A percentile compares a stretch with the other conserved stretches of the same genome.
Conservation (phyloP, 1,140 invertebrate genomes). For the Vanessa atalanta region DNA sequence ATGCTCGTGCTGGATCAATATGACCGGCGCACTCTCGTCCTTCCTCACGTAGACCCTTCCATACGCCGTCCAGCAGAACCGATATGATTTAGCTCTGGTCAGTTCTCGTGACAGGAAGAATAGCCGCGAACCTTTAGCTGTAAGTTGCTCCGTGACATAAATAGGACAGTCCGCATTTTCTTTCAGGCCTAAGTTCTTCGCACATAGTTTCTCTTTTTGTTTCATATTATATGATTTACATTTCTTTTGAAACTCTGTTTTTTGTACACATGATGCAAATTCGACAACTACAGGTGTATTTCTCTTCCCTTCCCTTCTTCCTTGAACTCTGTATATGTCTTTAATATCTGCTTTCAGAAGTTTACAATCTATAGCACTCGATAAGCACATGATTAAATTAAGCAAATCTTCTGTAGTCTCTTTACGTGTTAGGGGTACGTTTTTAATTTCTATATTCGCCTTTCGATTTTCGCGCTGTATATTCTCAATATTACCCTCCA, state of each 20-base stretch:
- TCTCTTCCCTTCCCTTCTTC: constrained; percentile 9
- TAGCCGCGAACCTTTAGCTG: neutral
- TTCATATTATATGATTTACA: constrained; percentile 22
- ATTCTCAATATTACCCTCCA: constrained; percentile 16
- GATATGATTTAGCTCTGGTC: too few relatives aligned
- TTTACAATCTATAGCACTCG: constrained; percentile 6
- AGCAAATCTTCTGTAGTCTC: constrained; percentile 16
- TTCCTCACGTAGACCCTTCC: too few relatives aligned
- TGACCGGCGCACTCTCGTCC: too few relatives aligned
- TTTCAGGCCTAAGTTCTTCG: constrained; percentile 29
- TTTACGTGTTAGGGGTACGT: constrained; percentile 5
- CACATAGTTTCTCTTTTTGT: constrained; percentile 27
- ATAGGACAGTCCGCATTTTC: constrained; percentile 17
- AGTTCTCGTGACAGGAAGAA: too few relatives aligned
- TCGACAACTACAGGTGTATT: constrained; percentile 21
- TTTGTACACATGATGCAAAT: constrained; percentile 4
- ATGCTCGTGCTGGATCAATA: too few relatives aligned
- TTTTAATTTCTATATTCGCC: constrained; percentile 15
- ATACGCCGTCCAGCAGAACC: too few relatives aligned
- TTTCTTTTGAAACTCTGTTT: constrained; percentile 8
- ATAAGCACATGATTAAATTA: constrained; percentile 1
- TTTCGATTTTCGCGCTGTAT: constrained; percentile 14
- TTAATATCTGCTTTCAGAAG: constrained; percentile 4
- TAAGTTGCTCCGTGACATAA: constrained; percentile 41
- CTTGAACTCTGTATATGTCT: constrained; percentile 19